Percentiles rank a stretch among this genome's conserved stretches.
Conservation (phyloP, 2,888 invertebrate species). For the Acanthopleura granulata region DNA sequence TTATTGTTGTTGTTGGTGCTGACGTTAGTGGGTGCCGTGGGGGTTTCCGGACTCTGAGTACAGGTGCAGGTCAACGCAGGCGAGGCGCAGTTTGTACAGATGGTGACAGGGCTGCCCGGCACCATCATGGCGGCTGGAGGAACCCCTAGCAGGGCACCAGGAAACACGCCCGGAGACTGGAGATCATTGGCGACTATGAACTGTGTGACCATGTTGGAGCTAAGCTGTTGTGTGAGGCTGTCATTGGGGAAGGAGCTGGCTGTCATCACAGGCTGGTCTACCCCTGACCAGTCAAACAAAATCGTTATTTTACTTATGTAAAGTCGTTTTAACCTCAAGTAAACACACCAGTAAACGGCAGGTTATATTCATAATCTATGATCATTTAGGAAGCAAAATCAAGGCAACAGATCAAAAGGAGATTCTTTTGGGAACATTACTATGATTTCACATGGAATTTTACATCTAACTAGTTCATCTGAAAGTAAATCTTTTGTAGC, state of each 20-base stretch:
- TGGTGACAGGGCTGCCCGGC: neutral
- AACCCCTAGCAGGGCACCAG: conserved; percentile 7
- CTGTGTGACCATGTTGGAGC: conserved; percentile 30
- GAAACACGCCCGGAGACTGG: conserved; percentile 8
- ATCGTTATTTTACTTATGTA: no score
- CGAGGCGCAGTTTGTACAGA: neutral
- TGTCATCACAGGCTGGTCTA: conserved; percentile 5
- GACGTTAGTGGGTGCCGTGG: neutral
- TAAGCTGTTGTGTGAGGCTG: conserved; percentile 21
- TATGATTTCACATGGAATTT: no score
- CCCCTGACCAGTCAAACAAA: neutral
- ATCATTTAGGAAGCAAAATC: no score
- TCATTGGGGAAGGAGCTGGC: conserved; percentile 21
- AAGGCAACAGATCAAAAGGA: no score
- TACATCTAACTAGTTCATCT: no score
- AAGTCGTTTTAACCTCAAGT: no score
- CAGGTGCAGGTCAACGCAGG: conserved; percentile 4
- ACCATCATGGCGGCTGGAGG: neutral
- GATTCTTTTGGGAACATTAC: no score
- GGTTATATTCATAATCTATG: no score
- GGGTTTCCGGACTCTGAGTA: neutral
- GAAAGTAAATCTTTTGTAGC: no score
- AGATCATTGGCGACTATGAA: conserved; percentile 26
- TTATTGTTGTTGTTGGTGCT: neutral
- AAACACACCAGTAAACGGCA: no score